Conservation (phyloP, 2,888 invertebrate species). For the Creontiades dilutus region DNA sequence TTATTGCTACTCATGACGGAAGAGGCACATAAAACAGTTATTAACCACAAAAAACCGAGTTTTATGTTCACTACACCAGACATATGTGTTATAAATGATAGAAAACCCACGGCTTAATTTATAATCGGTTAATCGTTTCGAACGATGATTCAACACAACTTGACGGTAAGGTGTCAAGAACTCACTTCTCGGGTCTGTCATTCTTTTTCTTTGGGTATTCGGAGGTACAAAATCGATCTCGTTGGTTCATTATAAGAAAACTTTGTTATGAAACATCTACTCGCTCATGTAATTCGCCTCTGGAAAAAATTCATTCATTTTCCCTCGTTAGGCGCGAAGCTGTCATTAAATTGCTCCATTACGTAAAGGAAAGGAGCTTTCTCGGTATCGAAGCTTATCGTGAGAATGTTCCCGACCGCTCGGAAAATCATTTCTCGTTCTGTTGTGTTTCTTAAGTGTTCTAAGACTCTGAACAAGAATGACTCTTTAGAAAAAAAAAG, state of each 20-base stretch:
- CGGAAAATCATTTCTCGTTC: constrained; percentile 28
- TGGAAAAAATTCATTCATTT: constrained; percentile 22
- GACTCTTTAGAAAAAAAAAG: neutral
- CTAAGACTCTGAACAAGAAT: constrained; percentile 12
- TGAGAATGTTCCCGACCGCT: constrained; percentile 11
- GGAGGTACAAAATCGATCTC: neutral
- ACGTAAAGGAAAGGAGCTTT: constrained; percentile 17
- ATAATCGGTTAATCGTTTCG: too few species aligned
- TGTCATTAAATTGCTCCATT: neutral
- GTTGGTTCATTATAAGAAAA: neutral
- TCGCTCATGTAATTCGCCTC: neutral
- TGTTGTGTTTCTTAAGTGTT: constrained; percentile 1
- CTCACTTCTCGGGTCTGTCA: neutral
- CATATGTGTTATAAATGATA: too few species aligned
- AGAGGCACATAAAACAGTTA: too few species aligned
- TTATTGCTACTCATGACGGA: too few species aligned
- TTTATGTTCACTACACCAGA: too few species aligned
- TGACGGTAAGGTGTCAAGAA: too few species aligned
- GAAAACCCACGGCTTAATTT: too few species aligned
- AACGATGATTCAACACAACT: too few species aligned
- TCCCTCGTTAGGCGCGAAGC: constrained; percentile 27
- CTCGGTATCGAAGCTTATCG: constrained; percentile 21
- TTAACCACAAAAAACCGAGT: too few species aligned
- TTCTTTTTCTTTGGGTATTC: neutral
- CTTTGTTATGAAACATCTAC: constrained; percentile 2